Percentiles rank a stretch among this genome's conserved stretches.
Conservation (phyloP, 2,797 vertebrate genomes). For the Lophius americanus region DNA sequence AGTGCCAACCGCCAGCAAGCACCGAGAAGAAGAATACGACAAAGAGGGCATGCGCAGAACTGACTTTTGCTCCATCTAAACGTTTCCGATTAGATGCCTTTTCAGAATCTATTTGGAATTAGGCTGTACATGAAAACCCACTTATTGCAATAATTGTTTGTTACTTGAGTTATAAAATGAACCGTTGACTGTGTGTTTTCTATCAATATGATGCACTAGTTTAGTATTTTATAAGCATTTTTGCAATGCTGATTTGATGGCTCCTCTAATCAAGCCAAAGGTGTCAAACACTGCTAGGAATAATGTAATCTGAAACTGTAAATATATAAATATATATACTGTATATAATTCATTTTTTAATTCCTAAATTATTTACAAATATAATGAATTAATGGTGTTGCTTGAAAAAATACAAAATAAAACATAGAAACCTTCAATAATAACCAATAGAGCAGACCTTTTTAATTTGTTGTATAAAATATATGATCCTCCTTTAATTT, state of each 20-base stretch:
- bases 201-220: conserved; percentile 15
- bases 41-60: too few species aligned
- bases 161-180: conserved; percentile 50
- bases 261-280: conserved; percentile 10
- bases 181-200: conserved; percentile 43
- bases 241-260: conserved; percentile 5
- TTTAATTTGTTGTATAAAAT: conserved; percentile 22
- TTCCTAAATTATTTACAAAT: too few species aligned
- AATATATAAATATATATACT: too few species aligned
- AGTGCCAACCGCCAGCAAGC: too few species aligned
- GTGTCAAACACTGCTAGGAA: conserved; percentile 2
- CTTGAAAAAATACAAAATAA: background rate
- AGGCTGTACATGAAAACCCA: too few species aligned
- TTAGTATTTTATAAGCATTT: conserved; percentile 23
- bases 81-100: too few species aligned
- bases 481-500: conserved; percentile 33
- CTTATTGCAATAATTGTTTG: conserved; percentile 3
- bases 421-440: background rate
- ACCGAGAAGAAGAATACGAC: too few species aligned
- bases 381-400: background rate
- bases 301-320: background rate
- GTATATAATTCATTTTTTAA: too few species aligned
- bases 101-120: too few species aligned
- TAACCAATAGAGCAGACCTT: conserved; percentile 1
- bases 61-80: too few species aligned